Evolutionary conservation across 2,888 invertebrate species (phyloP), one percentile per base, ranked within the genome.

Genomic region (Orchesellides sinensis): DNA sequence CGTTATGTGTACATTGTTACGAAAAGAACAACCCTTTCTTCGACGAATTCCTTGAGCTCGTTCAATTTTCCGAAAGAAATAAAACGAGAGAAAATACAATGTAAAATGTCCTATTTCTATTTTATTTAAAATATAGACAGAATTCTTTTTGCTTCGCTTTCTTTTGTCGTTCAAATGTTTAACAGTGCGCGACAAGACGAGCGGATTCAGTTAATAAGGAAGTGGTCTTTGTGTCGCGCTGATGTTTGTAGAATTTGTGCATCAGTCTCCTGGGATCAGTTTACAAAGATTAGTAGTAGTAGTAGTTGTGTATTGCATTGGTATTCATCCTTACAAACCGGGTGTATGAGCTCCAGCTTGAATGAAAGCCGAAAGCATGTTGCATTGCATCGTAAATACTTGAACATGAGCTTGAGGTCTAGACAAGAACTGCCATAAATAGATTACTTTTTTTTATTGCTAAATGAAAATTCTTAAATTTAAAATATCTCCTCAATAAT

Each of bases 181-280:
- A 49, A 47, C 19, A 32, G 14, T 54, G 52, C 32, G 54, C 69
- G 54, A 23, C 27, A 49, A n/a, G n/a, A n/a, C n/a, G 10, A 5
- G 40, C 40, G 10, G 32, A 32, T 10, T 32, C 32, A 10, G 32
- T 5, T 5, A 17, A 56, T 45, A 10, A 35, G 56, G 65, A 25
- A 66, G 40, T 21, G 21, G 40, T 3, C 32, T 8, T 29, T 29
- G 2, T n/a, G n/a, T n/a, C n/a, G n/a, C n/a, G n/a, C n/a, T n/a
- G n/a, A n/a, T n/a, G n/a, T n/a, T n/a, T 32, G 6, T 23, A 17
- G 14, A 35, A 17, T 69, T 17, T 49, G 70, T n/a, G 63, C 59
- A 69, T 74, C 29, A 54, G 66, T 80, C 84, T 79, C 84, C 21
- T 40, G 84, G 83, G 84, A 84, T 84, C 79, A 84, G 84, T 84